These are phyloP conservation scores for Portevinia maculata DNA, from an alignment of 2,888 invertebrate species.

Conservation along the genomic window DNA sequence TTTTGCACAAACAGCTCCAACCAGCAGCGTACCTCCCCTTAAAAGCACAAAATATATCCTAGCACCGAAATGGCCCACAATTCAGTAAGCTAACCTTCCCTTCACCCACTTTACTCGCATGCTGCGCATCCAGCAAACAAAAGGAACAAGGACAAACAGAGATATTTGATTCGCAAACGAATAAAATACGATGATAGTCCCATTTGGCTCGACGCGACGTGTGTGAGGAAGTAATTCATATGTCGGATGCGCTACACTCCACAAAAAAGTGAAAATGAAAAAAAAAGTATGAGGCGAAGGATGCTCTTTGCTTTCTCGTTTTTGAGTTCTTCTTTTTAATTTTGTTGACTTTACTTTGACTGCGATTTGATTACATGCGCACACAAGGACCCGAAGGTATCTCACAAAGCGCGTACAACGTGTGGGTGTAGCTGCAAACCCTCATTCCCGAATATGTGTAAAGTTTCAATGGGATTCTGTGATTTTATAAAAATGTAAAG, in stretches of 20 bases:
- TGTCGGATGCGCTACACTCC: conserved; percentile 36
- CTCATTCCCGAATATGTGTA: conserved; percentile 16
- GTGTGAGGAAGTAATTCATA: conserved; percentile 68
- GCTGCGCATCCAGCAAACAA: conserved; percentile 21
- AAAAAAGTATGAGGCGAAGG: conserved; percentile 43
- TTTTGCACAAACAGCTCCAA: conserved; percentile 13
- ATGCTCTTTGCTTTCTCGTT: conserved; percentile 58
- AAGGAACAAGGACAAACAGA: conserved; percentile 26
- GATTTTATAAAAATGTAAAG: conserved; percentile 54
- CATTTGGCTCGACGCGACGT: conserved; percentile 56
- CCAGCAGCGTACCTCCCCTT: neutral
- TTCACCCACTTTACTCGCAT: neutral
- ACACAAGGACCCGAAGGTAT: conserved; percentile 66
- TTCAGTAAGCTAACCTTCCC: neutral
- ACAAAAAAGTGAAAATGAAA: conserved; percentile 27
- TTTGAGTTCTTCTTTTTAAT: conserved; percentile 61
- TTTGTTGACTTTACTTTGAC: conserved; percentile 74
- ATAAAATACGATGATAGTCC: conserved; percentile 40
- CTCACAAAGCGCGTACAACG: conserved; percentile 35
- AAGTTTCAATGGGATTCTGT: conserved; percentile 35
- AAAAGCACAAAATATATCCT: conserved; percentile 15
- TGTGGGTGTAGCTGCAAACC: conserved; percentile 18
- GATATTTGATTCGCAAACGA: conserved; percentile 51
- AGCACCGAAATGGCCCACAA: conserved; percentile 33
- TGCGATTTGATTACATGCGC: conserved; percentile 67